phyloP scores from a whole-genome alignment of 2,797 vertebrate species.

The Glyptemys insculpta region DNA sequence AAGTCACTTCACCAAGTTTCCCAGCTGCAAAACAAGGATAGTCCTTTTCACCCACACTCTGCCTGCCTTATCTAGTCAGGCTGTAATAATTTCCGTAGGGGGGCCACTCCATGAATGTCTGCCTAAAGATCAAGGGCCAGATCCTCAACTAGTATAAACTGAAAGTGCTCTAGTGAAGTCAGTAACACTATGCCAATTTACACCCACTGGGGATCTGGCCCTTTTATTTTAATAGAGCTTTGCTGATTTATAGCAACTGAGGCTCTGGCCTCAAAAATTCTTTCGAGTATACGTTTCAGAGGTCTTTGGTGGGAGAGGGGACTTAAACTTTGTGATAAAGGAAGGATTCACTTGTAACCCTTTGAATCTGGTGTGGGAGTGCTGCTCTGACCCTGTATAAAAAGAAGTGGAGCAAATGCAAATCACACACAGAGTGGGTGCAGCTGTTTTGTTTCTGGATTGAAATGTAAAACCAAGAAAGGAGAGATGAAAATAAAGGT shows the following conservation, averaged over 20 bases:
- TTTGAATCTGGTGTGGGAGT: not conserved
- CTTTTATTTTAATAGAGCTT: not conserved
- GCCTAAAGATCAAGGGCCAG: not conserved
- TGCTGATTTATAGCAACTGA: not conserved
- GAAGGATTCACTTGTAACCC: not conserved
- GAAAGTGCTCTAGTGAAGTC: not conserved
- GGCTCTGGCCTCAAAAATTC: not conserved
- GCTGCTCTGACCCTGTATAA: not conserved
- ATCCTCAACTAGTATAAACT: not conserved
- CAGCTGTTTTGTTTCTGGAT: not conserved
- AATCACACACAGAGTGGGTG: not conserved
- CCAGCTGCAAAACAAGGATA: not conserved
- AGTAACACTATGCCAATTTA: not conserved
- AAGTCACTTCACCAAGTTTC: not conserved
- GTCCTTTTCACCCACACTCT: not conserved
- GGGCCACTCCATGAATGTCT: not conserved
- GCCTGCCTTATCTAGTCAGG: not conserved
- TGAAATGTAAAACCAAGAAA: not conserved
- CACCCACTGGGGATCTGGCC: not conserved
- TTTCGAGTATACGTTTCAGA: not conserved
- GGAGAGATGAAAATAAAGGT: conserved; percentile 46
- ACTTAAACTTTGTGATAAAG: not conserved
- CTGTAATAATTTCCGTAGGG: no score
- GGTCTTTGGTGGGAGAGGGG: no score
- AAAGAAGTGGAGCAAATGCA: not conserved